Conservation (phyloP, 2,888 invertebrate genomes). For the Pristionchus fissidentatus region DNA sequence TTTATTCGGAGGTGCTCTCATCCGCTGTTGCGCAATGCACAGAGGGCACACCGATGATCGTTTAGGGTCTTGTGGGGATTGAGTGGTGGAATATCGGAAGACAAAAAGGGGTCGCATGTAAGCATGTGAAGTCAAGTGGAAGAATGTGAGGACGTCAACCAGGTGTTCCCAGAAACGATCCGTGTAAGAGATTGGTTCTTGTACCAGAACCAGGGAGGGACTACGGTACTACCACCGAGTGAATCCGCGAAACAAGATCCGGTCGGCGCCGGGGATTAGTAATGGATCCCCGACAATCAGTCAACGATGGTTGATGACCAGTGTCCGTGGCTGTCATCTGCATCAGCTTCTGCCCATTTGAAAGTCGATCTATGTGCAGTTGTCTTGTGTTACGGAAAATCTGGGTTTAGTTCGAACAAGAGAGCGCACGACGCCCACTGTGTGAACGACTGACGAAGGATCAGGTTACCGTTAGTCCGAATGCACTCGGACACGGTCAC, state of each 20-base stretch:
- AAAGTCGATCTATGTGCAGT: neutral
- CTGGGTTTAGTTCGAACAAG: conserved; percentile 7
- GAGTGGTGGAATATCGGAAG: neutral
- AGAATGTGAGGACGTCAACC: too few relatives aligned
- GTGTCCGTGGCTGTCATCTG: conserved; percentile 29
- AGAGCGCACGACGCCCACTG: too few relatives aligned
- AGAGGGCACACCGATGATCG: conserved; percentile 26
- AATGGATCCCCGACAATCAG: neutral
- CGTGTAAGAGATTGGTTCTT: too few relatives aligned
- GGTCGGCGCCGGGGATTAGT: conserved; percentile 2
- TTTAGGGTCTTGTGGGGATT: conserved; percentile 10
- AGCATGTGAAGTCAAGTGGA: conserved; percentile 30
- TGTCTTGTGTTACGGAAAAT: conserved; percentile 27
- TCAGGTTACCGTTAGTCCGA: neutral
- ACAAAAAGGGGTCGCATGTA: conserved; percentile 25
- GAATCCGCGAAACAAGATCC: too few relatives aligned
- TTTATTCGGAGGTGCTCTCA: neutral
- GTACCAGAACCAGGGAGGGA: neutral
- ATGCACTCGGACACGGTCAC: neutral
- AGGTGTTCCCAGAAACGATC: neutral
- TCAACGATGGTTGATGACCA: too few relatives aligned
- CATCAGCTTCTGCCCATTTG: conserved; percentile 5
- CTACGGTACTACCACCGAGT: neutral
- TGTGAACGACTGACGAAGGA: conserved; percentile 25
- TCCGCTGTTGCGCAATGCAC: conserved; percentile 6